Evolutionary conservation across 1,140 invertebrate species (phyloP).

Genomic region (Caerostris extrusa): DNA sequence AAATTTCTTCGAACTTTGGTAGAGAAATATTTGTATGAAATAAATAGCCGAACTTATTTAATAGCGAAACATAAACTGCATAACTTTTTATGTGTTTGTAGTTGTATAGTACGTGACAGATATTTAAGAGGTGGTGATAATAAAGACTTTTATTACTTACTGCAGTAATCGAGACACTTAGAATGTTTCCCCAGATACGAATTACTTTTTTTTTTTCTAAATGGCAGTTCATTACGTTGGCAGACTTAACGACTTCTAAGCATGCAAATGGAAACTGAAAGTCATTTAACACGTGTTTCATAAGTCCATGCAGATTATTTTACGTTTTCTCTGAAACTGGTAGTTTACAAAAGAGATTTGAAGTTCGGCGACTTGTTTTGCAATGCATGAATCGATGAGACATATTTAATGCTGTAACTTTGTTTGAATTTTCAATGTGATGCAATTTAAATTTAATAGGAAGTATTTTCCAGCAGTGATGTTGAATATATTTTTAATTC

Average conservation of each 20-base stretch:
- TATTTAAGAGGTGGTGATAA: conserved; percentile 13
- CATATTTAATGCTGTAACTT: no score
- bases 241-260: not conserved
- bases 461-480: no score
- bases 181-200: not conserved
- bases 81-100: not conserved
- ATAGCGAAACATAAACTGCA: not conserved
- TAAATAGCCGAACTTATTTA: not conserved
- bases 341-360: no score
- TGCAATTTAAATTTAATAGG: no score
- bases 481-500: no score
- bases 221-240: conserved; percentile 18
- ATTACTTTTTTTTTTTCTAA: conserved; percentile 7
- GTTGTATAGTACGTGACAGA: not conserved
- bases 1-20: no score
- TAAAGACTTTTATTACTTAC: conserved; percentile 28
- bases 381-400: no score
- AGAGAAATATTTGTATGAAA: not conserved
- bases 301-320: no score
- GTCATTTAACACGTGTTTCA: no score
- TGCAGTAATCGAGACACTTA: conserved; percentile 8
- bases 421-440: no score
- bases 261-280: not conserved
- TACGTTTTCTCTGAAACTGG: no score
- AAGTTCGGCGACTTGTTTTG: no score